A percentile compares a stretch with the other conserved stretches of the same genome.
Evolutionary conservation across 2,888 invertebrate species (phyloP).

Genomic region (Tanypteryx hageni): DNA sequence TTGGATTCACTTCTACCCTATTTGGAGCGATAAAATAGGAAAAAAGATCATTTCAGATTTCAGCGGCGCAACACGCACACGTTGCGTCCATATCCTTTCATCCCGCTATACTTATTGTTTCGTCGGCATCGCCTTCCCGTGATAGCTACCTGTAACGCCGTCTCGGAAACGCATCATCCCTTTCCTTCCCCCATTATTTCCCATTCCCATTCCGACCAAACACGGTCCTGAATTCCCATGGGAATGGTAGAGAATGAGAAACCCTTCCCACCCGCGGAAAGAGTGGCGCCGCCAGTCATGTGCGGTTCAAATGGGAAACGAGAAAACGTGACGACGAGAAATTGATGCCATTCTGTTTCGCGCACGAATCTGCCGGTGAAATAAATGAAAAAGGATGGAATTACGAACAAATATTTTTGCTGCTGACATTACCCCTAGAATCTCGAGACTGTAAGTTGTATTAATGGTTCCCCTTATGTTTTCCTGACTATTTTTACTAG

Average conservation of each 20-base stretch:
- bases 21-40: neutral
- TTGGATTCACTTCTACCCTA: neutral
- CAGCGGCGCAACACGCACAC: neutral
- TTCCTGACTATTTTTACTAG: too few species aligned
- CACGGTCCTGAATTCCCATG: neutral
- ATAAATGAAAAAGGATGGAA: neutral
- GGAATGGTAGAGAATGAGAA: neutral
- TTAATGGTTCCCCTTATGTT: too few species aligned
- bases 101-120: neutral
- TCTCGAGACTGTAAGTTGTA: too few species aligned
- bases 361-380: neutral
- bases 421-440: too few species aligned
- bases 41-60: neutral
- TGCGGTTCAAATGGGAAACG: neutral
- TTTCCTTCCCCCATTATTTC: neutral
- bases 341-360: neutral
- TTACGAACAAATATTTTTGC: too few species aligned
- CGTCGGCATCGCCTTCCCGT: neutral
- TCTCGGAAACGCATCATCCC: neutral
- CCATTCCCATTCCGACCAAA: neutral
- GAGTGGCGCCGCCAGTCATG: neutral
- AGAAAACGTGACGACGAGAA: neutral
- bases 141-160: slow-evolving; percentile 4
- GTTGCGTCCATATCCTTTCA: neutral
- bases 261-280: neutral